Conservation (phyloP, 2,113 vertebrate genomes). For the Ceyx margarethae region DNA sequence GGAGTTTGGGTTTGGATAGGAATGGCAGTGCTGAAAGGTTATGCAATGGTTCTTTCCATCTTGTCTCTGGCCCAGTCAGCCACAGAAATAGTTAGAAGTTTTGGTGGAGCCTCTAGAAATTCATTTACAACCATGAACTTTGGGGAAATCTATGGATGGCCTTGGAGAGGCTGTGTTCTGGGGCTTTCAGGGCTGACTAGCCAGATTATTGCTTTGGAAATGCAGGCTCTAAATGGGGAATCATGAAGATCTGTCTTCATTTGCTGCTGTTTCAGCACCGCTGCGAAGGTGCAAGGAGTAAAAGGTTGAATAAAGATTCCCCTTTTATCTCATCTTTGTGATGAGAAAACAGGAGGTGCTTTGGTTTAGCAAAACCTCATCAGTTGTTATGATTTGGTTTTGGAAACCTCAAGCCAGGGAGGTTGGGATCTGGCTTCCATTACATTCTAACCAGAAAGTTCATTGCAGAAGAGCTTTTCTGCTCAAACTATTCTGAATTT, state of each 20-base stretch:
- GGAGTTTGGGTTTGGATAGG: constrained; percentile 42
- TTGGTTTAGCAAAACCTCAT: constrained; percentile 30
- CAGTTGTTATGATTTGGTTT: constrained; percentile 36
- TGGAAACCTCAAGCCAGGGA: constrained; percentile 1
- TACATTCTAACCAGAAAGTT: constrained; percentile 12
- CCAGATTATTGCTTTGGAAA: not conserved
- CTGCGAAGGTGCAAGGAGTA: not conserved
- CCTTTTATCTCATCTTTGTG: not conserved
- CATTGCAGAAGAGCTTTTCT: constrained; percentile 1
- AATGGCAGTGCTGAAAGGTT: constrained; percentile 23
- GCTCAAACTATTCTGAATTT: not conserved
- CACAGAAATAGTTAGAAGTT: constrained; percentile 45
- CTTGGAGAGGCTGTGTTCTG: not conserved
- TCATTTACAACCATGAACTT: constrained; percentile 27
- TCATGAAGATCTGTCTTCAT: not conserved
- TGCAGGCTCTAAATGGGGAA: not conserved
- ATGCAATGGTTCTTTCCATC: constrained; percentile 31
- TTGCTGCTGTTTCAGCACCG: not conserved
- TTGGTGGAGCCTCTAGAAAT: constrained; percentile 41
- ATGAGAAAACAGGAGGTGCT: not conserved
- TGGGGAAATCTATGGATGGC: not conserved
- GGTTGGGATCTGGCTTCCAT: constrained; percentile 37
- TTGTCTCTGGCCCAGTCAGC: constrained; percentile 35
- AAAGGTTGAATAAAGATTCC: not conserved
- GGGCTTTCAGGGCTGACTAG: not conserved